Conservation (phyloP, 2,797 vertebrate genomes). For the Tokudaia tokunoshimensis region DNA sequence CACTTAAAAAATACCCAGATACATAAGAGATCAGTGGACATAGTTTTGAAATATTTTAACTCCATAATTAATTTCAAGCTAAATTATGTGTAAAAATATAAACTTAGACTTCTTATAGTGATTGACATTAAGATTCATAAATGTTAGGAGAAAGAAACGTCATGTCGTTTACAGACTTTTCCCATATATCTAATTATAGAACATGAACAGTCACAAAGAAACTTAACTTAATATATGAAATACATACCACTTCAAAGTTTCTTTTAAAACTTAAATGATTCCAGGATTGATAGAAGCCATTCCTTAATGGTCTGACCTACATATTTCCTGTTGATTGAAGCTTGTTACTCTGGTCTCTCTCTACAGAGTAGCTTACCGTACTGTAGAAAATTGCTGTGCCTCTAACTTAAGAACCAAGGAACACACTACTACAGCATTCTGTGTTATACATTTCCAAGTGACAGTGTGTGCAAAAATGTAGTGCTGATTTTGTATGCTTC, state of each 20-base stretch:
- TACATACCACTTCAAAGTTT: background rate
- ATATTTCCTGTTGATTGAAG: slow-evolving; percentile 42
- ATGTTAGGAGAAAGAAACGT: background rate
- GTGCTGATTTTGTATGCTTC: background rate
- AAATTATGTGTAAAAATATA: background rate
- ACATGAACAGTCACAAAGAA: background rate
- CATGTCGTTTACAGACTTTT: background rate
- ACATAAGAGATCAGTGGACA: background rate
- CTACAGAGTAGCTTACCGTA: background rate
- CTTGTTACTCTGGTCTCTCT: background rate
- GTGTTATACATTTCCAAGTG: background rate
- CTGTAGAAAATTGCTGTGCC: background rate
- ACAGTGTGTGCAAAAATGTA: fast-evolving
- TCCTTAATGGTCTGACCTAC: background rate
- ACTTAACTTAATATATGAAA: background rate
- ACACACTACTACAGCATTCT: background rate
- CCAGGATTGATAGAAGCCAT: background rate
- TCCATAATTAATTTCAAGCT: background rate
- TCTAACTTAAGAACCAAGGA: background rate
- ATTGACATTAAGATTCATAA: background rate
- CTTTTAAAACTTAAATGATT: slow-evolving; percentile 9
- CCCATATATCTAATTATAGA: background rate
- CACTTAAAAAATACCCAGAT: background rate
- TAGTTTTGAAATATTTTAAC: background rate
- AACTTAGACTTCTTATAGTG: background rate